A percentile compares a stretch with the other conserved stretches of the same genome.
phyloP scores from a whole-genome alignment of 2,888 invertebrate genomes.

The Fragum fragum region DNA sequence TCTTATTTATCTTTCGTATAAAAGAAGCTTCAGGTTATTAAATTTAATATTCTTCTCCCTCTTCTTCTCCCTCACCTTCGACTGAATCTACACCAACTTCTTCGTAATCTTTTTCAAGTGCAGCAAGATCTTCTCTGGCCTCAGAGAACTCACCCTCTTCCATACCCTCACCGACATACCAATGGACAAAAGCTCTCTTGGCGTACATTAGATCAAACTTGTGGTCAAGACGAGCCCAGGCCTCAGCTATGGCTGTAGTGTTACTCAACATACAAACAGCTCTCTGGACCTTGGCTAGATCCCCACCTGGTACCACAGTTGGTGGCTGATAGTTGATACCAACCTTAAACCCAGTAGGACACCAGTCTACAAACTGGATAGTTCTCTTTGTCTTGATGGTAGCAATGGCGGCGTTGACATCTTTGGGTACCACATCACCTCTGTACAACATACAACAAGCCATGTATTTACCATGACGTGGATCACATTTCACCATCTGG shows the following conservation, averaged over 20 bases:
- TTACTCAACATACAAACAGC: conserved; percentile 93
- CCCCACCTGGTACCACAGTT: conserved; percentile 92
- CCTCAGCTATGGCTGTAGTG: conserved; percentile 96
- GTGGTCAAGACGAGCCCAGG: conserved; percentile 93
- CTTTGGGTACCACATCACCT: conserved; percentile 86
- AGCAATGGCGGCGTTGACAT: conserved; percentile 85
- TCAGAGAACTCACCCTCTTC: conserved; percentile 80
- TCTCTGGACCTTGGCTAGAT: conserved; percentile 62
- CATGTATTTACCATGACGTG: conserved; percentile 87
- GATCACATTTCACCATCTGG: conserved; percentile 86
- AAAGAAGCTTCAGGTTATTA: too few species aligned
- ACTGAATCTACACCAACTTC: conserved; percentile 76
- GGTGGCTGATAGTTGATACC: conserved; percentile 93
- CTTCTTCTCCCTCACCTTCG: conserved; percentile 66
- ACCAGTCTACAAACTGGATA: conserved; percentile 89
- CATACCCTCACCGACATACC: conserved; percentile 88
- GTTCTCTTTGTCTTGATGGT: conserved; percentile 94
- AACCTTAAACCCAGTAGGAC: conserved; percentile 86
- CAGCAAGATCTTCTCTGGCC: conserved; percentile 80
- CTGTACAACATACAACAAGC: conserved; percentile 87
- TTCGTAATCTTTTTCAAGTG: conserved; percentile 80
- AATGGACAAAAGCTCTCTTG: conserved; percentile 95
- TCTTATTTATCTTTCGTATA: too few species aligned
- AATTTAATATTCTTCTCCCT: conserved; percentile 23
- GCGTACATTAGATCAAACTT: conserved; percentile 94